Evolutionary conservation across 2,113 vertebrate species (phyloP).

Genomic region (Pogonocichla stellata): DNA sequence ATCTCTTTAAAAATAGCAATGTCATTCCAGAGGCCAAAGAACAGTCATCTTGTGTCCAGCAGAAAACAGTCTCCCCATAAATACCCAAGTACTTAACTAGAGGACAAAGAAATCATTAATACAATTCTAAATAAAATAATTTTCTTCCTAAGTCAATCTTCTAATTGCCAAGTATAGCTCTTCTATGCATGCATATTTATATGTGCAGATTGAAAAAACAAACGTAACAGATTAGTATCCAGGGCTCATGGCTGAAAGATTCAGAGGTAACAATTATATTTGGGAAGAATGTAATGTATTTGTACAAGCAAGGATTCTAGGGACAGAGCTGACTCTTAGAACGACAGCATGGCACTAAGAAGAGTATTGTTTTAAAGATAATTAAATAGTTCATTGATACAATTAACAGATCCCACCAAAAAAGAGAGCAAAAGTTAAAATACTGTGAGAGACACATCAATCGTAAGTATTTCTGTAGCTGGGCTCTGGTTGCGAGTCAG

Average conservation of each 20-base stretch:
- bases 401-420: not conserved
- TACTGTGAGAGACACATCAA: not conserved
- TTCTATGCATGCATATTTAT: not conserved
- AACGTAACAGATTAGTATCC: not conserved
- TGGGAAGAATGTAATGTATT: not conserved
- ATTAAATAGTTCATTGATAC: not conserved
- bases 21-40: not conserved
- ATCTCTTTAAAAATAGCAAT: conserved; percentile 15
- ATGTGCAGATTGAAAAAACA: not conserved
- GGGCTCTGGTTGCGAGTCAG: not conserved
- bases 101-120: not conserved
- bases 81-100: not conserved
- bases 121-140: not conserved
- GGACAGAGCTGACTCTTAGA: not conserved
- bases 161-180: not conserved
- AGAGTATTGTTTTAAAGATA: not conserved
- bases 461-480: not conserved
- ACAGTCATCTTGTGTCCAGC: not conserved
- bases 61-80: not conserved
- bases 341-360: not conserved
- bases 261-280: not conserved
- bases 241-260: not conserved
- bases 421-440: not conserved
- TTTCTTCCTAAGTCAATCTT: not conserved
- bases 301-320: not conserved